These are phyloP conservation scores for Drosophila grimshawi DNA, from an alignment of 1,140 invertebrate genomes.

Conservation along the genomic window DNA sequence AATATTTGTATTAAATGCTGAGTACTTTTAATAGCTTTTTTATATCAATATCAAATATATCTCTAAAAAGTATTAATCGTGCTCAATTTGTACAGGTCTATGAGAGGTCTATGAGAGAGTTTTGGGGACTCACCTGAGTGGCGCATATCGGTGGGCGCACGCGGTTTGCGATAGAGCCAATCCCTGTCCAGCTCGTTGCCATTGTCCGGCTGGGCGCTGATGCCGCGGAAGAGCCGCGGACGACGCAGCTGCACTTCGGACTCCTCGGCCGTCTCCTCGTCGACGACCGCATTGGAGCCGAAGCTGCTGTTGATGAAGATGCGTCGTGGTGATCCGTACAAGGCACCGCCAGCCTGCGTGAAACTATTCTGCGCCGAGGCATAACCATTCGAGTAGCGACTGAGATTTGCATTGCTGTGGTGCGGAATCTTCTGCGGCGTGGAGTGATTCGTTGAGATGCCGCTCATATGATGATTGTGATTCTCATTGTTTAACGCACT, in stretches of 20 bases:
- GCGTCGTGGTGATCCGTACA: slow-evolving; percentile 75
- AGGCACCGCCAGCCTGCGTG: slow-evolving; percentile 54
- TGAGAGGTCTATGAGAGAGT: too few species aligned
- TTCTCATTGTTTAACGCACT: slow-evolving; percentile 82
- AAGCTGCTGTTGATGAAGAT: slow-evolving; percentile 82
- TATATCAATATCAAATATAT: too few species aligned
- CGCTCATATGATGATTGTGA: slow-evolving; percentile 76
- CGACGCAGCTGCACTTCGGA: slow-evolving; percentile 76
- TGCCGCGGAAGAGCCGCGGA: slow-evolving; percentile 66
- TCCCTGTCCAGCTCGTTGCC: slow-evolving; percentile 81
- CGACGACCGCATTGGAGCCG: slow-evolving; percentile 78
- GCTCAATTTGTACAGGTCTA: neutral
- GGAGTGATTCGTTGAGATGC: slow-evolving; percentile 83
- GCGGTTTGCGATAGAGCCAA: slow-evolving; percentile 82
- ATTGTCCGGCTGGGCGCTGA: slow-evolving; percentile 76
- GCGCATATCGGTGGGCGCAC: slow-evolving; percentile 80
- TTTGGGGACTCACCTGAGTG: slow-evolving; percentile 71
- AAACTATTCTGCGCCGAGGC: slow-evolving; percentile 77
- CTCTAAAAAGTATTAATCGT: neutral
- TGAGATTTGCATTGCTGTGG: slow-evolving; percentile 75
- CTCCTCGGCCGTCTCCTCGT: slow-evolving; percentile 81
- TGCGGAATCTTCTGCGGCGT: slow-evolving; percentile 82
- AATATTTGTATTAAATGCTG: too few species aligned
- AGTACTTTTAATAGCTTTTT: too few species aligned
- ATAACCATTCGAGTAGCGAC: slow-evolving; percentile 81